phyloP scores from a whole-genome alignment of 2,888 invertebrate genomes.

The Lycia hirtaria region DNA sequence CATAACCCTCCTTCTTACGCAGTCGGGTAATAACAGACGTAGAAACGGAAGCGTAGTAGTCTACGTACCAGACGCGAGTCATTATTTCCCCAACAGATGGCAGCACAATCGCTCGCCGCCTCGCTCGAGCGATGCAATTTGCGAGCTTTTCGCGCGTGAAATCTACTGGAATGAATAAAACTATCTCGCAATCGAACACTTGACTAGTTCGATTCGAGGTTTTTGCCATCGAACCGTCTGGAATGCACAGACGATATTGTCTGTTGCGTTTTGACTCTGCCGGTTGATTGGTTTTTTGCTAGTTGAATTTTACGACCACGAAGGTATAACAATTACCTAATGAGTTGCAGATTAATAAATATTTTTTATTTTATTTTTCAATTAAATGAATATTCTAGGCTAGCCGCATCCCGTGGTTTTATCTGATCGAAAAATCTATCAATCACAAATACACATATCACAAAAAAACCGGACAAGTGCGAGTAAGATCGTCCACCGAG shows the following conservation, averaged over 20 bases:
- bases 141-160: slow-evolving; percentile 77
- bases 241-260: slow-evolving; percentile 17
- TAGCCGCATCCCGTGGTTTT: no score
- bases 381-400: no score
- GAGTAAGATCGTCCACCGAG: no score
- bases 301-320: neutral
- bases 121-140: slow-evolving; percentile 75
- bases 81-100: slow-evolving; percentile 84
- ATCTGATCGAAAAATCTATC: no score
- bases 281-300: neutral
- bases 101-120: slow-evolving; percentile 78
- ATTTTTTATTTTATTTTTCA: no score
- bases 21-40: no score
- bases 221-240: slow-evolving; percentile 33
- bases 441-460: no score
- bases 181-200: slow-evolving; percentile 74
- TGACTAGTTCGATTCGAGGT: slow-evolving; percentile 52
- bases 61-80: slow-evolving; percentile 79
- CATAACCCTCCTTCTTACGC: no score
- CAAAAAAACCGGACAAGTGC: no score
- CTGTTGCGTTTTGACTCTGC: slow-evolving; percentile 43
- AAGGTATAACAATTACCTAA: no score
- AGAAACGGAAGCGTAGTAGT: no score
- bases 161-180: slow-evolving; percentile 84
- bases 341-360: no score